phyloP scores from a whole-genome alignment of 2,888 invertebrate species.

The Ligdia adustata region DNA sequence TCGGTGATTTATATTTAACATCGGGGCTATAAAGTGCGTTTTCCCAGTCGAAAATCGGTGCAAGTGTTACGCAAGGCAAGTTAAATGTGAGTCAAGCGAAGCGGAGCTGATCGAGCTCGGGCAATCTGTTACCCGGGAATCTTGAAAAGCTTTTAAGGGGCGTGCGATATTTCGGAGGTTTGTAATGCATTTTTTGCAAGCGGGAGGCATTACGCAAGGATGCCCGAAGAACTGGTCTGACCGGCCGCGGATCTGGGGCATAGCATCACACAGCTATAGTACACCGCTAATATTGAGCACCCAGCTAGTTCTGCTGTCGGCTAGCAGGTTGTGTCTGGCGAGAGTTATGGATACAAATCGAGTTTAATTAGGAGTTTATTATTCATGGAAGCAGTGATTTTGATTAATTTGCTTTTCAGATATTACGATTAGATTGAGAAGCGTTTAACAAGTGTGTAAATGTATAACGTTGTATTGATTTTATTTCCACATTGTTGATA shows the following conservation, averaged over 20 bases:
- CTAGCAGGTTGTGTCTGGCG: conserved; percentile 24
- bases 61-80: conserved; percentile 60
- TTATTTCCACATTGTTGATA: too few relatives aligned
- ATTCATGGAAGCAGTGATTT: conserved; percentile 6
- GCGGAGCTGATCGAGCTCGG: conserved; percentile 37
- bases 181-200: conserved; percentile 80
- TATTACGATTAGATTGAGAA: too few relatives aligned
- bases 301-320: conserved; percentile 48
- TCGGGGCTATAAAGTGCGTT: conserved; percentile 58
- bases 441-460: too few relatives aligned
- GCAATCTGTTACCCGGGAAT: conserved; percentile 67
- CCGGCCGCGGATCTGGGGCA: conserved; percentile 80
- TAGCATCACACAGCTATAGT: conserved; percentile 56
- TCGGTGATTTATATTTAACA: conserved; percentile 73
- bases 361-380: conserved; percentile 5
- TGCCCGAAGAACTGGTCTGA: conserved; percentile 74
- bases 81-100: conserved; percentile 52
- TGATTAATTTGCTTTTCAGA: too few relatives aligned
- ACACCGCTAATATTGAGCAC: conserved; percentile 74
- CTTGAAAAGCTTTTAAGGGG: conserved; percentile 74
- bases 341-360: conserved; percentile 31
- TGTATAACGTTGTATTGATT: too few relatives aligned
- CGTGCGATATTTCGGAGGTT: conserved; percentile 69
- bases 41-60: conserved; percentile 69
- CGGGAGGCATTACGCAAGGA: conserved; percentile 74